Base-by-base conservation (phyloP, 2,888 invertebrate species). In the Zonitis immaculata region DNA sequence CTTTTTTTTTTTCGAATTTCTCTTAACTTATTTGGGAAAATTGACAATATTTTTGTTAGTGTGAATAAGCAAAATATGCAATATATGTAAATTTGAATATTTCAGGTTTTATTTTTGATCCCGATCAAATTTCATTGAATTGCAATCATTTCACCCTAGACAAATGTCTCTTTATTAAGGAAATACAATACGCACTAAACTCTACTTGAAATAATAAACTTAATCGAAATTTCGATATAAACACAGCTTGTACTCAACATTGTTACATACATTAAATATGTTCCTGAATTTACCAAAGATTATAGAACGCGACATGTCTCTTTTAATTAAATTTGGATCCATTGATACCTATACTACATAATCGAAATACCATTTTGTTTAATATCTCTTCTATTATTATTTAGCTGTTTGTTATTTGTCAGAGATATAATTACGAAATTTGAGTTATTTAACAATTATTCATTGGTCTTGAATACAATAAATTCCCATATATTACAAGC, bases 101-200 rank as follows among this genome's bases (percentile, higher is more conserved):
- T n/a, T n/a, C n/a, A n/a, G n/a, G n/a, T n/a, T n/a, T n/a, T n/a
- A n/a, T n/a, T n/a, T n/a, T n/a, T n/a, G n/a, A n/a, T n/a, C n/a
- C n/a, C n/a, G n/a, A n/a, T n/a, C n/a, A n/a, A n/a, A n/a, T n/a
- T n/a, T n/a, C n/a, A n/a, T n/a, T n/a, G n/a, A n/a, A n/a, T n/a
- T n/a, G n/a, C n/a, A n/a, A n/a, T n/a, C n/a, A n/a, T n/a, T n/a
- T n/a, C n/a, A n/a, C n/a, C n/a, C n/a, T 55, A 54, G 53, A 52
- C 52, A 51, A 59, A 55, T 56, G 51, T 59, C 56, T 55, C 57
- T 59, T 59, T 57, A 57, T 59, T 59, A n/a, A n/a, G n/a, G n/a
- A n/a, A n/a, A n/a, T n/a, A n/a, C n/a, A 54, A 54, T 54, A 51
- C 51, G 25, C 22, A 32, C 14, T 5, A 7, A 47, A 42, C 51